A percentile compares a stretch with the other conserved stretches of the same genome.
Conservation (phyloP, 2,113 vertebrate species). For the Tupaia chinensis region DNA sequence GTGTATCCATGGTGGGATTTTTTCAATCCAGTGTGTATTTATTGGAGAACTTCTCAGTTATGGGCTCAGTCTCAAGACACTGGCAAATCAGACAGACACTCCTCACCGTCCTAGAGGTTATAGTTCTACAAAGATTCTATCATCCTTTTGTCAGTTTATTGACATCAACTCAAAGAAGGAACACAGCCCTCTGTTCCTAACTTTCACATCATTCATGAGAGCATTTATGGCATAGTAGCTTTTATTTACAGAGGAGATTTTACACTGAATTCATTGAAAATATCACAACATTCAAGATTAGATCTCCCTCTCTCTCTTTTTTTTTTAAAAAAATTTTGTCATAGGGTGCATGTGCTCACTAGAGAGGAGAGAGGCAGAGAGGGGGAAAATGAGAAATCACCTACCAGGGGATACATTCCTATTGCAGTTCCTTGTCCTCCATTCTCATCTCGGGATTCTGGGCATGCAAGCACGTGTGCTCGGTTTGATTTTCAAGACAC, state of each 20-base stretch:
- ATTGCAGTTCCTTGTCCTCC: too few species aligned
- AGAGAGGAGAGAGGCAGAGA: too few species aligned
- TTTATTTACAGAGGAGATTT: background rate
- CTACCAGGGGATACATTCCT: too few species aligned
- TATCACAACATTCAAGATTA: background rate
- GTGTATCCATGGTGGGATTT: background rate
- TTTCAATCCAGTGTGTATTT: background rate
- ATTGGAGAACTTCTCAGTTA: background rate
- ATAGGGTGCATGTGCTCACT: too few species aligned
- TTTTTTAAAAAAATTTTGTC: background rate
- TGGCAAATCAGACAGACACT: background rate
- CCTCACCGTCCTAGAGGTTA: background rate
- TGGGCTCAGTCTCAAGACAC: fast-evolving
- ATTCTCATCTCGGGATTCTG: too few species aligned
- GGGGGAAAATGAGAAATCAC: too few species aligned
- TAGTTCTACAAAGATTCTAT: background rate
- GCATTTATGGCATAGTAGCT: background rate
- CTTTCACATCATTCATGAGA: background rate
- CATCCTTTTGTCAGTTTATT: background rate
- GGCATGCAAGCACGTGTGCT: too few species aligned
- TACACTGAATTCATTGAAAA: background rate
- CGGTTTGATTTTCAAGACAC: too few species aligned
- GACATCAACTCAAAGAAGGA: background rate
- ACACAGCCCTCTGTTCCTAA: background rate
- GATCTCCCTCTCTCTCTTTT: background rate